Evolutionary conservation across 37 sponge, comb jelly and placozoan genomes (phyloP), one percentile per base, ranked within the genome.

Genomic region (Hormiphora californensis): DNA sequence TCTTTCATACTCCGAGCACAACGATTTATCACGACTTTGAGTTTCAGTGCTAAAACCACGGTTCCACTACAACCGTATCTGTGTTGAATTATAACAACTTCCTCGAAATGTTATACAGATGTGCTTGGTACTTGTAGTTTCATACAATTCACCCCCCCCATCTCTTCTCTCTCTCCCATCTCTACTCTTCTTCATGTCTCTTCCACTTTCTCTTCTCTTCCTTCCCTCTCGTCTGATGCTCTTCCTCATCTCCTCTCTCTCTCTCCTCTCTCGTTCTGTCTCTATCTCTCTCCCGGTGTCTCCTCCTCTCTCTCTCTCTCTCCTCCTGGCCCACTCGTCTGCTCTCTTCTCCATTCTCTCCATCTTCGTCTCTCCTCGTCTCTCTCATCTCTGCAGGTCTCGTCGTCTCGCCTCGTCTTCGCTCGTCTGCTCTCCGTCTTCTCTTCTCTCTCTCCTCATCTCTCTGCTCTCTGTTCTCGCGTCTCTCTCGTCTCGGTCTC

Each of bases 301-400:
- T 49, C 53, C 53, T 49, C 53, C 15, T 46, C 54, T 21, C 22
- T 46, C 49, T 85, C 28, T 85, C 54, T 17, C 54, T n/a, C 17
- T 23, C 44, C 54, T 15, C 17, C 49, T 21, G 9, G 28, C 23
- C 54, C 86, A 44, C 86, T 85, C 54, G 11, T 27, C 32, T 54
- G 8, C 54, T 21, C 28, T 85, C 54, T 85, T 54, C 44, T 54
- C 54, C 86, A 44, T 54, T 19, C 54, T 46, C 86, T n/a, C 54
- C 86, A 12, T 85, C 54, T 51, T 15, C 15, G 12, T 15, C 53
- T 15, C 15, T 15, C 15, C 15, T 49, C 15, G 12, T 49, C 53
- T 49, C 53, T 49, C 53, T 15, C 53, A 9, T 15, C 15, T 15
- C 53, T 49, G 12, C 15, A 9, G 9, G 12, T 15, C 53, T 15